These are phyloP conservation scores for Prorops nasuta DNA, from an alignment of 1,140 invertebrate genomes.

Conservation along the genomic window DNA sequence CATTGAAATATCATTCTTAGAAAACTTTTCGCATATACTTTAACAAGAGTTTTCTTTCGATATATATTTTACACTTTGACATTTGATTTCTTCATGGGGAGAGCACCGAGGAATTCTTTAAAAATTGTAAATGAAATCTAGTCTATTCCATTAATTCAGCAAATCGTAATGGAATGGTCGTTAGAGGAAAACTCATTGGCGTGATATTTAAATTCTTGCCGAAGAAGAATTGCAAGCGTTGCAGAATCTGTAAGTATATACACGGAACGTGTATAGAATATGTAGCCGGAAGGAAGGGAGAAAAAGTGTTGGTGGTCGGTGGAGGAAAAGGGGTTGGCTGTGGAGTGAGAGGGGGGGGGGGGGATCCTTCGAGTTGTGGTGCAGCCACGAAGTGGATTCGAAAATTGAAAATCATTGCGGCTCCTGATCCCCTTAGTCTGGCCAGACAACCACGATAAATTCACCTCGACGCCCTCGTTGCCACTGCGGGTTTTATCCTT, in stretches of 20 bases:
- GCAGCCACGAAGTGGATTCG: conserved; percentile 44
- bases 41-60: too few species aligned
- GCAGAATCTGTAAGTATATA: too few species aligned
- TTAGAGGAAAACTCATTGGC: conserved; percentile 7
- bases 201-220: conserved; percentile 11
- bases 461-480: conserved; percentile 31
- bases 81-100: too few species aligned
- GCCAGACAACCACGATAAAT: conserved; percentile 51
- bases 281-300: too few species aligned
- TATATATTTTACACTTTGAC: too few species aligned
- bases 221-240: too few species aligned
- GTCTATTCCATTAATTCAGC: too few species aligned
- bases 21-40: too few species aligned
- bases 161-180: neutral
- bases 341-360: neutral
- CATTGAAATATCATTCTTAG: too few species aligned
- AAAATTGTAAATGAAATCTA: too few species aligned
- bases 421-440: conserved; percentile 50
- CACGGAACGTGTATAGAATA: too few species aligned
- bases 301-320: conserved; percentile 7
- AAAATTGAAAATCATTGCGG: conserved; percentile 56
- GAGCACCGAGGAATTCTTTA: too few species aligned
- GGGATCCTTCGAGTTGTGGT: neutral
- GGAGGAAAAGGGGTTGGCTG: neutral
- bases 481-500: conserved; percentile 25